phyloP scores from a whole-genome alignment of 2,888 invertebrate genomes.

The Lepidochrysops patricia region DNA sequence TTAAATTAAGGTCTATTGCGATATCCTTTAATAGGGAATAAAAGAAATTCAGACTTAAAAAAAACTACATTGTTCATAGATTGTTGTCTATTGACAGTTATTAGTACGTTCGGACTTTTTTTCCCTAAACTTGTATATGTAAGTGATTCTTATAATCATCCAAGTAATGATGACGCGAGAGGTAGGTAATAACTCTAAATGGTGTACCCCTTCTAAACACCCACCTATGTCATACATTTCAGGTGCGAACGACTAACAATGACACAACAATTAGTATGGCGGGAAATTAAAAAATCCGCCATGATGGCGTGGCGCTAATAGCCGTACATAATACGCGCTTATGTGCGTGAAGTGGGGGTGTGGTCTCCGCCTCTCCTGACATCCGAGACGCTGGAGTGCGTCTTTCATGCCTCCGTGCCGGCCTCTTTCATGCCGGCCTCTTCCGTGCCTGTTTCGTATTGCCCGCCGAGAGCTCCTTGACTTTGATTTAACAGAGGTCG shows the following conservation, averaged over 20 bases:
- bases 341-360: conserved; percentile 72
- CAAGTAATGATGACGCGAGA: no score
- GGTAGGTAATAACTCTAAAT: no score
- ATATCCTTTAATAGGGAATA: no score
- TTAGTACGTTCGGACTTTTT: no score
- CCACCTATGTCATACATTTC: no score
- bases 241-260: neutral
- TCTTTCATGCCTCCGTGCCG: conserved; percentile 43
- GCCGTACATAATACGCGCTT: conserved; percentile 73
- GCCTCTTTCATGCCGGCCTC: conserved; percentile 71
- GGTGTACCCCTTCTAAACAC: no score
- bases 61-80: no score
- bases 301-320: conserved; percentile 71
- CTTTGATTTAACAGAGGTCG: conserved; percentile 68
- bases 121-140: no score
- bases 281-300: conserved; percentile 74
- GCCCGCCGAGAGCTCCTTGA: conserved; percentile 53
- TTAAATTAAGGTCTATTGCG: no score
- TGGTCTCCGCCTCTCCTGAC: conserved; percentile 71
- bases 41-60: no score
- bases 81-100: no score
- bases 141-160: no score
- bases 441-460: conserved; percentile 37
- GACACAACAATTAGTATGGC: conserved; percentile 48
- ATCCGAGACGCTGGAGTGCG: conserved; percentile 71